Percentiles rank a stretch among this genome's conserved stretches.
These are phyloP conservation scores for Limnothrissa miodon DNA, from an alignment of 2,113 vertebrate genomes.

Conservation along the genomic window DNA sequence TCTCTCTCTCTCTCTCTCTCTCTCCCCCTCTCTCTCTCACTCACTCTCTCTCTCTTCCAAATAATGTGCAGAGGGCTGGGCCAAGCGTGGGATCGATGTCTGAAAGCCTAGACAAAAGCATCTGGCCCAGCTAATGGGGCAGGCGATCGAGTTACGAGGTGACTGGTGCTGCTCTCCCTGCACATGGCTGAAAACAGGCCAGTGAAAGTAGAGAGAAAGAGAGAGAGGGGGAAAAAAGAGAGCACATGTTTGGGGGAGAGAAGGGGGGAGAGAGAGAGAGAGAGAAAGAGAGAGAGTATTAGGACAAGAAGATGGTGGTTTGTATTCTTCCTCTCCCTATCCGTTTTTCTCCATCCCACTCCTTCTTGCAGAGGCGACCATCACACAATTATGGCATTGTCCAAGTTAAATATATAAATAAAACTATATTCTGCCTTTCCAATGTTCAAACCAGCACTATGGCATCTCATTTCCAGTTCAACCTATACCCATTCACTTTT, in stretches of 20 bases:
- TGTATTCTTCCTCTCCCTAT: neutral
- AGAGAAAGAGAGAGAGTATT: neutral
- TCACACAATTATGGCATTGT: conserved; percentile 13
- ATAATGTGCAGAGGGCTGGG: conserved; percentile 34
- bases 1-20: neutral
- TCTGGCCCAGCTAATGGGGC: conserved; percentile 32
- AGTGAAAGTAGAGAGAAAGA: conserved; percentile 15
- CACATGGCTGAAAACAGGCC: conserved; percentile 22
- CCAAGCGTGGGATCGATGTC: conserved; percentile 33
- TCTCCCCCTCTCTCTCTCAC: neutral
- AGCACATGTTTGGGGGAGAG: neutral
- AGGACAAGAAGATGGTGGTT: neutral
- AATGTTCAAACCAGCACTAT: neutral
- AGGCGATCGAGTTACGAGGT: conserved; percentile 30
- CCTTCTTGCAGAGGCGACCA: neutral
- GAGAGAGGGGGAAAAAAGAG: neutral
- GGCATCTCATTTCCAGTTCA: neutral
- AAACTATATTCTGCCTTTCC: neutral
- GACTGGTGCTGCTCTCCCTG: neutral
- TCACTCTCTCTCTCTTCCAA: neutral
- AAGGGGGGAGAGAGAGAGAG: neutral
- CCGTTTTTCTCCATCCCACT: neutral
- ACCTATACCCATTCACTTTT: neutral
- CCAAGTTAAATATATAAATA: neutral
- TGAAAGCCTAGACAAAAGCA: conserved; percentile 27